phyloP scores from a whole-genome alignment of 2,888 invertebrate genomes.

The Ecliptopera silaceata region DNA sequence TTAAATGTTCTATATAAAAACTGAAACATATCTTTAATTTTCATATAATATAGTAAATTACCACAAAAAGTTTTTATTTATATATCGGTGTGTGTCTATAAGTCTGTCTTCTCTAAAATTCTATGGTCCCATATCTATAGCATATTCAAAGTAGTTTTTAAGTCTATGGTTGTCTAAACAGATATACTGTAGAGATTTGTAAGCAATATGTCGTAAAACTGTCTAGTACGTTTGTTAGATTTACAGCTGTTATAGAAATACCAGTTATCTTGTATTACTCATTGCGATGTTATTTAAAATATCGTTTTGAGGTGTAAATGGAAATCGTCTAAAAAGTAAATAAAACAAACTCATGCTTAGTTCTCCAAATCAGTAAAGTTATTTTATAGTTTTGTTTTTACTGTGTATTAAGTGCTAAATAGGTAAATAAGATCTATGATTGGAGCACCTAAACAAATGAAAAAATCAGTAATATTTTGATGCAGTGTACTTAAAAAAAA shows the following conservation, averaged over 20 bases:
- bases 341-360: too few species aligned
- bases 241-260: slow-evolving; percentile 58
- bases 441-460: too few species aligned
- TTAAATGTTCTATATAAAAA: too few species aligned
- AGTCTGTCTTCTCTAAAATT: not conserved
- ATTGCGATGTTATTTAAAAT: slow-evolving; percentile 19
- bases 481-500: too few species aligned
- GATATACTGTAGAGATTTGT: slow-evolving; percentile 72
- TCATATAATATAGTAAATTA: too few species aligned
- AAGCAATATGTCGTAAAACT: slow-evolving; percentile 66
- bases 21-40: too few species aligned
- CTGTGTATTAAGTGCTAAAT: too few species aligned
- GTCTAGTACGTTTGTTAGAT: slow-evolving; percentile 61
- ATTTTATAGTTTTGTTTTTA: not conserved
- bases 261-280: slow-evolving; percentile 35
- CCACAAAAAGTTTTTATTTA: not conserved
- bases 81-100: not conserved
- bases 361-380: too few species aligned
- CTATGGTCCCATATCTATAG: slow-evolving; percentile 1
- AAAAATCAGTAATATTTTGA: too few species aligned
- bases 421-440: too few species aligned
- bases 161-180: slow-evolving; percentile 54
- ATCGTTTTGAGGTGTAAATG: slow-evolving; percentile 14
- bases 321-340: not conserved
- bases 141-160: slow-evolving; percentile 25